Percentiles rank a stretch among this genome's conserved stretches.
Evolutionary conservation across 2,888 invertebrate genomes (phyloP).

Genomic region (Hedychridium roseum): DNA sequence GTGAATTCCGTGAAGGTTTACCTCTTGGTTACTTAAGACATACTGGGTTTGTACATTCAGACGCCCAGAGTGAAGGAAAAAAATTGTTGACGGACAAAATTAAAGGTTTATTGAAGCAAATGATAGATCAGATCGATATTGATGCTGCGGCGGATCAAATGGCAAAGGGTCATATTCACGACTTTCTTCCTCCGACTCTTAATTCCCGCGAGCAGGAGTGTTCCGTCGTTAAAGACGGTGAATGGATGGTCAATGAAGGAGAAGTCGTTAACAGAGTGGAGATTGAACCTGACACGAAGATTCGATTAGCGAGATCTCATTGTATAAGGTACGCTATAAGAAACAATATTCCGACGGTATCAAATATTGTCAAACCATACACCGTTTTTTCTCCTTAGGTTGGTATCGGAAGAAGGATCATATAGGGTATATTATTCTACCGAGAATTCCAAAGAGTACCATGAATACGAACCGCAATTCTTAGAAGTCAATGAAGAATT

Average conservation of each 20-base stretch:
- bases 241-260: slow-evolving; percentile 72
- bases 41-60: slow-evolving; percentile 76
- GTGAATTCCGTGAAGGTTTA: slow-evolving; percentile 79
- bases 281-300: slow-evolving; percentile 71
- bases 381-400: slow-evolving; percentile 50
- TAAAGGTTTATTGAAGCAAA: slow-evolving; percentile 52
- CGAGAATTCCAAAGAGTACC: slow-evolving; percentile 88
- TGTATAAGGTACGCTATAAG: slow-evolving; percentile 43
- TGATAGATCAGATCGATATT: slow-evolving; percentile 66
- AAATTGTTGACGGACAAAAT: slow-evolving; percentile 67
- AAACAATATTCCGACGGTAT: background rate
- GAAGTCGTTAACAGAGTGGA: slow-evolving; percentile 72
- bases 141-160: slow-evolving; percentile 88
- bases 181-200: slow-evolving; percentile 86
- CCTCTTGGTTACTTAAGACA: slow-evolving; percentile 81
- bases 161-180: slow-evolving; percentile 83
- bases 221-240: slow-evolving; percentile 78
- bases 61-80: slow-evolving; percentile 64
- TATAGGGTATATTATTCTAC: slow-evolving; percentile 80
- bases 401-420: slow-evolving; percentile 72
- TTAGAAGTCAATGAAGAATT: slow-evolving; percentile 77
- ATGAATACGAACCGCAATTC: slow-evolving; percentile 79
- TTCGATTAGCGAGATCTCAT: slow-evolving; percentile 67
- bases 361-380: background rate
- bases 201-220: slow-evolving; percentile 72